These are phyloP conservation scores for Oncorhynchus clarkii DNA, from an alignment of 2,113 vertebrate genomes.

Conservation along the genomic window DNA sequence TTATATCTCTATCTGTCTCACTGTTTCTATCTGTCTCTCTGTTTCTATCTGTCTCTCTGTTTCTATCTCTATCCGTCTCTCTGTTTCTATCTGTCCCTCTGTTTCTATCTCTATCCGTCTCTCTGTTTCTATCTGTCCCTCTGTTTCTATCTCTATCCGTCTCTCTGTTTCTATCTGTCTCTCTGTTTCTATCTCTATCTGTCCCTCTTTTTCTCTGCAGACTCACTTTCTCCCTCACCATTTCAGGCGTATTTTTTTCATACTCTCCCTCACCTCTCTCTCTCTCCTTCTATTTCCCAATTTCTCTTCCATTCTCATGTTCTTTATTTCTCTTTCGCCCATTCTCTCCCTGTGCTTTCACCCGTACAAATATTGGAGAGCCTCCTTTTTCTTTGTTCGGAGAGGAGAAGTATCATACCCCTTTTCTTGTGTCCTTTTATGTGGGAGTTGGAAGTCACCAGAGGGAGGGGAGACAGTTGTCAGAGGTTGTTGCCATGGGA, in stretches of 20 bases:
- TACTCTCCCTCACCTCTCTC: conserved; percentile 23
- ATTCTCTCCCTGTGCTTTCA: background rate
- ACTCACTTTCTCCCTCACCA: background rate
- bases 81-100: too few species aligned
- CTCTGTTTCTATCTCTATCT: background rate
- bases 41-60: too few species aligned
- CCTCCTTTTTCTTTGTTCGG: conserved; percentile 15
- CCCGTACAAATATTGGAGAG: background rate
- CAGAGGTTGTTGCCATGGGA: conserved; percentile 53
- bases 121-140: too few species aligned
- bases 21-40: too few species aligned
- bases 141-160: too few species aligned
- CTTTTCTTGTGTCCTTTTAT: conserved; percentile 43
- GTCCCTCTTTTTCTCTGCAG: background rate
- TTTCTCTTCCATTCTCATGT: background rate
- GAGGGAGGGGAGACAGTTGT: conserved; percentile 61
- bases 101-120: too few species aligned
- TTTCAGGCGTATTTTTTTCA: background rate
- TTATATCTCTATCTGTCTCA: too few species aligned
- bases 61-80: too few species aligned
- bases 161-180: too few species aligned
- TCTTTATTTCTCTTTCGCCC: conserved; percentile 13
- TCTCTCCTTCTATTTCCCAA: background rate
- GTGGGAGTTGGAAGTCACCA: conserved; percentile 59
- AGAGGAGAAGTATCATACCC: conserved; percentile 42